Evolutionary conservation across 2,113 vertebrate genomes (phyloP), one percentile per base, ranked within the genome.

Genomic region (Maccullochella peelii): DNA sequence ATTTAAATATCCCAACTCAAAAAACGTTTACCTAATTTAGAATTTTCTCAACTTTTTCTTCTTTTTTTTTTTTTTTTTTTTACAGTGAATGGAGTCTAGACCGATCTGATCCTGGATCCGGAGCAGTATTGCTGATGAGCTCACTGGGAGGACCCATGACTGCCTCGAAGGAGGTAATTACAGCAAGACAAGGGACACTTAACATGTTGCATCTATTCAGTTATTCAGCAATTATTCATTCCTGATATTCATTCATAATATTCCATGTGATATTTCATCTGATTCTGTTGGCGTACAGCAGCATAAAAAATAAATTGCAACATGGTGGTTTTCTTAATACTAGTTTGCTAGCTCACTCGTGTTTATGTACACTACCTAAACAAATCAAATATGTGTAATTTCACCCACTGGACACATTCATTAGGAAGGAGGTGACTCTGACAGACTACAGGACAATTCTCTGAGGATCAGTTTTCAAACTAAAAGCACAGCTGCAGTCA

Each of bases 401-500:
- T 25, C 58, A 27, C 2, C 27, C 38, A 36, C 55, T 44, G 61
- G 59, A 36, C 14, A 62, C 9, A 55, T 38, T 8, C 23, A 69
- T 55, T 27, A n/a, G 38, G 49, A 20, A 59, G 58, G 15, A 18
- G 4, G 30, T 15, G n/a, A 85, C 73, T 40, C 40, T 40, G 33
- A 55, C 8, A n/a, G 40, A 63, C 20, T 18, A n/a, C 38, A 36
- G 49, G 16, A 30, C 14, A 69, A 67, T 50, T 73, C 57, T 84
- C 2, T 50, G 42, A 47, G 33, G 73, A 84, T 54, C 40, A 23
- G 1, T 0, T 23, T 69, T 36, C 2, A 30, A 50, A 58, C 15
- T 61, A 20, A 62, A 79, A 63, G 18, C 11, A 38, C 80, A 80
- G 73, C 77, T 80, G 47, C 3, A 33, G 52, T 55, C 42, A 36